These are phyloP conservation scores for Sterna hirundo DNA, from an alignment of 2,113 vertebrate species.

Conservation along the genomic window DNA sequence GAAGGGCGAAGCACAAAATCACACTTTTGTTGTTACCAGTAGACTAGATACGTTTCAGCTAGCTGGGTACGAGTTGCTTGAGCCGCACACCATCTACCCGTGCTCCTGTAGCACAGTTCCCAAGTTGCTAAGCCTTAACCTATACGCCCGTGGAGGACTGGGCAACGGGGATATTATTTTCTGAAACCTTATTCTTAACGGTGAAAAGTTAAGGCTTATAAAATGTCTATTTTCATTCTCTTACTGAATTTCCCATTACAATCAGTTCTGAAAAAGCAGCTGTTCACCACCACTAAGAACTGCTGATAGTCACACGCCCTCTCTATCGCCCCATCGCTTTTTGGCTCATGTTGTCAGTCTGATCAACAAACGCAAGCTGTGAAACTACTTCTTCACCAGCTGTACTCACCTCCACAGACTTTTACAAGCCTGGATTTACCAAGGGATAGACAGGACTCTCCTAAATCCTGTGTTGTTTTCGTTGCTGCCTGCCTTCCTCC, in stretches of 20 bases:
- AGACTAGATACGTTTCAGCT: neutral
- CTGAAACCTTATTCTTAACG: neutral
- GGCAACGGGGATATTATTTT: neutral
- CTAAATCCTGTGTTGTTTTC: neutral
- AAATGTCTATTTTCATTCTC: neutral
- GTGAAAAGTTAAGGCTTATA: neutral
- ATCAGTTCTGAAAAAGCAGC: neutral
- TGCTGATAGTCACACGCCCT: neutral
- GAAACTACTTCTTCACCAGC: neutral
- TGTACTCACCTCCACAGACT: neutral
- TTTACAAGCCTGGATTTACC: neutral
- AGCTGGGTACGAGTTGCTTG: neutral
- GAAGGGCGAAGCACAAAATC: neutral
- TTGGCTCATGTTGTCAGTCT: neutral
- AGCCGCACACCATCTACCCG: fast-evolving
- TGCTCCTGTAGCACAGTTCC: neutral
- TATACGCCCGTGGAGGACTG: neutral
- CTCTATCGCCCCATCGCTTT: fast-evolving
- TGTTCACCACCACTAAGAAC: neutral
- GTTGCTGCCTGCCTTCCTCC: neutral
- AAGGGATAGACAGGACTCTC: neutral
- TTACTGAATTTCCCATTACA: neutral
- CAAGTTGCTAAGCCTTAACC: neutral
- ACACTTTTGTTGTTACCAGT: neutral
- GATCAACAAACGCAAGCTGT: neutral